Base-by-base conservation (phyloP, 2,797 vertebrate genomes). In the Hydrolagus colliei region DNA sequence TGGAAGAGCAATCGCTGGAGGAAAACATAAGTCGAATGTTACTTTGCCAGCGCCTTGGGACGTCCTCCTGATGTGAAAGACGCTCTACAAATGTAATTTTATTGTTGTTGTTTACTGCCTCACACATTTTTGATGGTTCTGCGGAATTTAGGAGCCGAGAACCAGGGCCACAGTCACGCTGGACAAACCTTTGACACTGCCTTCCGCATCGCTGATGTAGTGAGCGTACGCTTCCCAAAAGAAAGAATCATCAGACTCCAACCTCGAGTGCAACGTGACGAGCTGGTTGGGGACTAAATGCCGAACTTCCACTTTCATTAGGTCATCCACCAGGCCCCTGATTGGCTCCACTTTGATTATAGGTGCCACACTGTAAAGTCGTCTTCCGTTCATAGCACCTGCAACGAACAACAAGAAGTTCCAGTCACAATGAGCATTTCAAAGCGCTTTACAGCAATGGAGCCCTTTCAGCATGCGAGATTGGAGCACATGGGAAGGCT, bases 131-230 rank as follows among this genome's bases (percentile, higher is more conserved):
- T 52, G 41, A 52, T 6, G 41, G 41, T 52, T 52, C 41, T 52
- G 41, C 1, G 41, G 41, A 52, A 52, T 52, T 6, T 52, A 0
- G 41, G 41, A 52, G 41, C 41, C 6, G 41, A 52, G 41, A 52
- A 52, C 41, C 41, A 1, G 41, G 2, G 41, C 41, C 41, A 0
- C 41, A 52, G 41, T 52, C 2, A 52, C 41, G 8, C 27, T 68
- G 65, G 9, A 71, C 79, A 71, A 68, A 84, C 79, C 79, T 84
- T 11, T 27, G 35, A 84, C 79, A n/a, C 12, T 84, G 4, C 79
- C 79, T 16, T 84, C 65, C 63, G 65, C 35, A 84, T 84, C 65
- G 71, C 79, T 84, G 79, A 71, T 32, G 41, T 84, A 84, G 18
- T 84, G 65, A 18, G 16, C 79, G 12, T 84, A 71, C 2, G 79